Evolutionary conservation across 2,113 vertebrate genomes (phyloP), one percentile per base, ranked within the genome.

Genomic region (Bubo bubo): DNA sequence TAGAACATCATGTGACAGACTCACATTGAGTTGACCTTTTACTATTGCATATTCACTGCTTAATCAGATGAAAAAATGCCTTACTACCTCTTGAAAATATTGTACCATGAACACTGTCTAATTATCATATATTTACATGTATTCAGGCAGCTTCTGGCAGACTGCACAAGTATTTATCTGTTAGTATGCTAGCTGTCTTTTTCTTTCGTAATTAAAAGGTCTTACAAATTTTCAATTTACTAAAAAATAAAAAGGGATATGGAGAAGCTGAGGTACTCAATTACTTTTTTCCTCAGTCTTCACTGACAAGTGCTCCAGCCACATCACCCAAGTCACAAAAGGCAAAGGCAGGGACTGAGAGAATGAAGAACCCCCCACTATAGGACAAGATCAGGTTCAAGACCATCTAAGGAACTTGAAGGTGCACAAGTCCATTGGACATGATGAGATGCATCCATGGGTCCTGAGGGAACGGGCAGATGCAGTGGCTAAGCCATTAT

Each of bases 71-170:
- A 94, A 96, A 75, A 95, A 94, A 90, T 75, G 74, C 84, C 67
- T 87, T 82, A 66, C 66, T 91, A 70, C 32, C 55, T 92, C 91
- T 96, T 96, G 79, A 96, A 96, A 95, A 89, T 86, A 43, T 91
- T 95, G 75, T 83, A 90, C 24, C 19, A n/a, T 70, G 90, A 97
- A 34, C 39, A 83, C 9, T 71, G 41, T 27, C 12, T 92, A 95
- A 97, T 98, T 95, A 95, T 68, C 86, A 96, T 96, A 91, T 86
- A 94, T 98, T 96, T 97, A 35, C 93, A 97, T 95, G 88, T 66
- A 90, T 74, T 88, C 64, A 70, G 35, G 58, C 39, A 96, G 75
- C 68, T 95, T 92, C 90, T 93, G 79, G 34, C 56, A 62, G 35
- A 47, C 55, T 67, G 50, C 34, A 37, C 66, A 79, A 92, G 60